A percentile compares a stretch with the other conserved stretches of the same genome.
phyloP scores from a whole-genome alignment of 92 coral and sea anemone genomes.

The Desmophyllum pertusum region DNA sequence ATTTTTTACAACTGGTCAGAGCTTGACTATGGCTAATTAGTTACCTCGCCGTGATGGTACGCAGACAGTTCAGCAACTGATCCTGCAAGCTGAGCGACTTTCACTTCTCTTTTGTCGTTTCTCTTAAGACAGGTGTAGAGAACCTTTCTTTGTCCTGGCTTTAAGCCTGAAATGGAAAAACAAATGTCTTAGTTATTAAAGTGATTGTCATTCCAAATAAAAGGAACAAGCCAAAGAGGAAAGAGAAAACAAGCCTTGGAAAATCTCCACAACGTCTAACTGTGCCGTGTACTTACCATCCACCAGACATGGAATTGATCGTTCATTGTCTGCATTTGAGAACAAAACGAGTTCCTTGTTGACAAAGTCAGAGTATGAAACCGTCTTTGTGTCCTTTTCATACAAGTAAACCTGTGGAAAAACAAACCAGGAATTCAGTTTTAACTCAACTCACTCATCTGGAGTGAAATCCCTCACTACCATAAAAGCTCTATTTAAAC shows the following conservation, averaged over 20 bases:
- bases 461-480: too few species aligned
- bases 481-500: too few species aligned
- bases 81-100: conserved; percentile 97
- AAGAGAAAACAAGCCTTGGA: too few species aligned
- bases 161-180: conserved; percentile 63
- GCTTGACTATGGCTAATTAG: background rate
- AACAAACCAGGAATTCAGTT: background rate
- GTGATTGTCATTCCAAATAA: background rate
- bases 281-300: conserved; percentile 99
- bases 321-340: conserved; percentile 95
- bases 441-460: background rate
- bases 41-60: conserved; percentile 99
- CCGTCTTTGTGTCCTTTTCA: conserved; percentile 90
- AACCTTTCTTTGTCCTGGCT: conserved; percentile 98
- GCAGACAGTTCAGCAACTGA: conserved; percentile 97
- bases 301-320: conserved; percentile 93
- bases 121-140: conserved; percentile 93
- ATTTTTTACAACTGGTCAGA: too few species aligned
- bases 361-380: conserved; percentile 90
- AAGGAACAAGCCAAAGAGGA: background rate
- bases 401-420: conserved; percentile 82
- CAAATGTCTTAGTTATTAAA: background rate
- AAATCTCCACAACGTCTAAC: too few species aligned
- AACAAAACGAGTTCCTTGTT: conserved; percentile 94
- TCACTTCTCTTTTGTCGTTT: conserved; percentile 95